Evolutionary conservation across 2,797 vertebrate species (phyloP), one percentile per base, ranked within the genome.

Genomic region (Malacoraja senta): DNA sequence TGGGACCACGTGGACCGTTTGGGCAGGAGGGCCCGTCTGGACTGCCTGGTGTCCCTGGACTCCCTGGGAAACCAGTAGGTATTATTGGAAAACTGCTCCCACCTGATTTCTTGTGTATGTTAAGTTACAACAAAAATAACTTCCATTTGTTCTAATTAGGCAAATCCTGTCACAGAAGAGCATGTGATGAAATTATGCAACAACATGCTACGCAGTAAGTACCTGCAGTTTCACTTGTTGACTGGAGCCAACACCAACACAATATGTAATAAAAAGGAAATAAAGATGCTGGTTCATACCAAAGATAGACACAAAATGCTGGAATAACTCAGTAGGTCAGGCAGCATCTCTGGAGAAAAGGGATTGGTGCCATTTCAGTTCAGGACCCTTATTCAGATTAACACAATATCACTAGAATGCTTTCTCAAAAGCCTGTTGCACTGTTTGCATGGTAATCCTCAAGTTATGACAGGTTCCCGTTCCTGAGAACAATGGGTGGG

Each of bases 1-100:
- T 93, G 26, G 97, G 97, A 29, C 95, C 96, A 24, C 95, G 97
- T 79, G 97, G 97, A 76, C 95, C 95, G 94, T 94, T 96, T 1
- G 97, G 97, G 35, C 95, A 96, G 83, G 96, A 97, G 8, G 97
- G 97, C 53, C 94, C 94, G 93, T 96, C 96, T 0, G 97, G 97
- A 77, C 96, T 96, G 93, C 96, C 97, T 0, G 97, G 97, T 3
- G 95, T 95, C 93, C 96, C 97, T n/a, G 97, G 97, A 74, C 95
- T 96, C 94, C 97, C 97, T 26, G 97, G 97, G 68, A 97, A 97
- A 95, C 97, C 97, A 58, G 97, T 97, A 94, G 96, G 97, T 95
- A 74, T 53, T 92, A 92, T 35, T 19, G n/a, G 26, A 84, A 93
- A 93, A 77, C 93, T 93, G 93, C 32, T 93, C 29, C 35, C 24